Conservation (phyloP, 2,113 vertebrate genomes). For the Brachyhypopomus gauderio region DNA sequence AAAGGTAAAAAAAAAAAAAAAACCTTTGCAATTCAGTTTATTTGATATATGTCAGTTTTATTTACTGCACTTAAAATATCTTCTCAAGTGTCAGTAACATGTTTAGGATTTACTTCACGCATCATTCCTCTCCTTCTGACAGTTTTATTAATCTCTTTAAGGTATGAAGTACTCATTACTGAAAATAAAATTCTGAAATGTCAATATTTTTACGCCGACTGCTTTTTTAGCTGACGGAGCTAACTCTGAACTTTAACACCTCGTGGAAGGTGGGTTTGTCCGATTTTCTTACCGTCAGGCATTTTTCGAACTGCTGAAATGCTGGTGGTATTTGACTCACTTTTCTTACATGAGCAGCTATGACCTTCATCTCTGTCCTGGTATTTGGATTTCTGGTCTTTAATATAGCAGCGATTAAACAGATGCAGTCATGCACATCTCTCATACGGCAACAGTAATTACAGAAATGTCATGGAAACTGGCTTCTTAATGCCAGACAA, state of each 20-base stretch:
- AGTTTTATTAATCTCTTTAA: neutral
- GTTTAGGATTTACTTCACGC: too few relatives aligned
- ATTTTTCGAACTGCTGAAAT: slow-evolving; percentile 22
- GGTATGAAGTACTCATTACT: neutral
- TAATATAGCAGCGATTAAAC: slow-evolving; percentile 13
- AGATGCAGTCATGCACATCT: slow-evolving; percentile 19
- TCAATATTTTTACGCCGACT: slow-evolving; percentile 3
- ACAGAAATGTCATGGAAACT: slow-evolving; percentile 6
- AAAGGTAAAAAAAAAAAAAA: too few relatives aligned
- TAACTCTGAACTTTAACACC: neutral
- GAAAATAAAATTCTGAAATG: slow-evolving; percentile 13
- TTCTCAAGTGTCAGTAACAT: neutral
- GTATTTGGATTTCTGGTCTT: slow-evolving; percentile 1
- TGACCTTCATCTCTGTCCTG: slow-evolving; percentile 7
- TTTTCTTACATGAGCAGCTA: slow-evolving; percentile 23
- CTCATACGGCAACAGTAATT: slow-evolving; percentile 17
- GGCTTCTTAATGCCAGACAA: neutral
- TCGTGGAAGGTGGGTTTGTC: too few relatives aligned
- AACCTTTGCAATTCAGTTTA: too few relatives aligned
- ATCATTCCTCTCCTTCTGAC: neutral
- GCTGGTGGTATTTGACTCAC: neutral
- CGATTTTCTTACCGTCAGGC: neutral
- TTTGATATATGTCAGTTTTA: too few relatives aligned
- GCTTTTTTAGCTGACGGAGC: neutral
- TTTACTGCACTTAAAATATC: neutral